Base-by-base conservation (phyloP, 2,888 invertebrate species). In the Sesia apiformis region DNA sequence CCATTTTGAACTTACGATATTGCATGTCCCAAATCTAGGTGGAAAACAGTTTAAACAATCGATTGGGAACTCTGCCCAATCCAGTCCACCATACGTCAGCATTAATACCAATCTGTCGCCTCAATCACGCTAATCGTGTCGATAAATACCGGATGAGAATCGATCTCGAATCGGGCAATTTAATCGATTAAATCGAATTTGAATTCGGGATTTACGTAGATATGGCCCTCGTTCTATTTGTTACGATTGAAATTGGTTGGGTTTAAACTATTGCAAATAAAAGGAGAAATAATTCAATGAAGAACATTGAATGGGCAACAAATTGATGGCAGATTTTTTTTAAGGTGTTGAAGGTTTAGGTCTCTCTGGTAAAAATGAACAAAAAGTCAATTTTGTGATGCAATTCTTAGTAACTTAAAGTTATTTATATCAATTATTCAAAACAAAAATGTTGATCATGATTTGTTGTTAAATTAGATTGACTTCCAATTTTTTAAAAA, bases 101-200 rank as follows among this genome's bases (percentile, higher is more conserved):
- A 66, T 74, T 76, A 78, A 76, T 72, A 64, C 75, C 67, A 70
- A 71, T 75, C 78, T 76, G 81, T 74, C 62, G 72, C 71, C 80
- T 77, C 80, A 67, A 78, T 83, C 81, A 76, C 64, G 57, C 69
- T 80, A 78, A 84, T 80, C 78, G 79, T 61, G 52, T 57, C 76
- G 67, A 82, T 83, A 80, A 82, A 84, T 80, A 81, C 70, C 60
- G 53, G 61, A 61, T 64, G 65, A 58, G 66, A 66, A 74, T 69
- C 68, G 69, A 72, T 71, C 64, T 62, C 60, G 70, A 63, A 69
- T 67, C 70, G 70, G 66, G 65, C 67, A 69, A 70, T 72, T 76
- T 79, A 70, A 75, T 74, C 71, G 70, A 70, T 46, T 46, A 74
- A 73, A 69, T 70, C 50, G 38, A 50, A 38, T 39, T 50, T 38